A percentile compares a stretch with the other conserved stretches of the same genome.
Conservation (phyloP, 2,797 vertebrate species). For the Galagoides demidoff region DNA sequence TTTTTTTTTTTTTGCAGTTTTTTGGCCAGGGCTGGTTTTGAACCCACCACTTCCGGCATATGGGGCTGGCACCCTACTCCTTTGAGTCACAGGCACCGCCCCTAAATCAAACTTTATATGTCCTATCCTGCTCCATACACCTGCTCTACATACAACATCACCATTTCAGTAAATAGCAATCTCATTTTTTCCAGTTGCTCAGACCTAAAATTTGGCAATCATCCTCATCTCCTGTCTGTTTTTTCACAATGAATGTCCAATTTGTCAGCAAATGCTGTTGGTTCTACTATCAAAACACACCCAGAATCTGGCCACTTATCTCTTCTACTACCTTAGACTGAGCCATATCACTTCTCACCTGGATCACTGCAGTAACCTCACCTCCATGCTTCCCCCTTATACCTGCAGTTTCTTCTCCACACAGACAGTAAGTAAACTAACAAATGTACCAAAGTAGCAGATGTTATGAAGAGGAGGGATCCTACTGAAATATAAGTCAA, state of each 20-base stretch:
- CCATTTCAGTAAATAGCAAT: slow-evolving; percentile 15
- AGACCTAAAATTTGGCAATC: not conserved
- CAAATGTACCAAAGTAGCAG: not conserved
- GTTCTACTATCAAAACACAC: slow-evolving; percentile 8
- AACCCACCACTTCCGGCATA: too few relatives aligned
- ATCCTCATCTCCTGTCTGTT: not conserved
- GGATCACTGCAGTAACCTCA: not conserved
- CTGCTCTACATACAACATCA: not conserved
- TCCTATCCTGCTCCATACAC: not conserved
- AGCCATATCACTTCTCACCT: not conserved
- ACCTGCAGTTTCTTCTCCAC: not conserved
- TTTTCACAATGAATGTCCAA: not conserved
- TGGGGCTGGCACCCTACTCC: too few relatives aligned
- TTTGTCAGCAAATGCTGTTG: slow-evolving; percentile 29
- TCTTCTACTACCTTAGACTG: not conserved
- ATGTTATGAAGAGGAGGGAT: slow-evolving; percentile 13
- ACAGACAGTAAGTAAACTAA: slow-evolving; percentile 35
- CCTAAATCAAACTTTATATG: not conserved
- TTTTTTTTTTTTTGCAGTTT: too few relatives aligned
- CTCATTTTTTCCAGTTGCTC: slow-evolving; percentile 33
- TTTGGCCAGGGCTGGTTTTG: too few relatives aligned
- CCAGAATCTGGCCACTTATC: not conserved
- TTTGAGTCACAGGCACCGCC: too few relatives aligned
- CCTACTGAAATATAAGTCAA: slow-evolving; percentile 25
- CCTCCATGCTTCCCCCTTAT: not conserved